A percentile compares a stretch with the other conserved stretches of the same genome.
phyloP scores from a whole-genome alignment of 2,797 vertebrate genomes.

The Pseudochirops cupreus region DNA sequence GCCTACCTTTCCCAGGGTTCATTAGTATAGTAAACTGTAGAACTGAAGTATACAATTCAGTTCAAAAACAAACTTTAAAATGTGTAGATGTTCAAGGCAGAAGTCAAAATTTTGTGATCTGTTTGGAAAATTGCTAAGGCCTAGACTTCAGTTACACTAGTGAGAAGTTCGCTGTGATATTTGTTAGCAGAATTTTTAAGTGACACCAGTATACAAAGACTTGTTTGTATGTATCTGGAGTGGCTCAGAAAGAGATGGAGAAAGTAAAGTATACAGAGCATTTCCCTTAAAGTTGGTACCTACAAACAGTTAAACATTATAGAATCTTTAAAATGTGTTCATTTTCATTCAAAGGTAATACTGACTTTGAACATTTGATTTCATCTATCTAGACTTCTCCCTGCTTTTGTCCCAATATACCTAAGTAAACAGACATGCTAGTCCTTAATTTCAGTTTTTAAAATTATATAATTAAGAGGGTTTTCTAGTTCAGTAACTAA shows the following conservation, averaged over 20 bases:
- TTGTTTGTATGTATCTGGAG: background rate
- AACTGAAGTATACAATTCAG: background rate
- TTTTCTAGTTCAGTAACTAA: background rate
- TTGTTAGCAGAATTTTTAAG: background rate
- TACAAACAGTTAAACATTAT: conserved; percentile 20
- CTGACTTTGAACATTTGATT: background rate
- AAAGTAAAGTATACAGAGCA: background rate
- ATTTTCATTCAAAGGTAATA: conserved; percentile 6
- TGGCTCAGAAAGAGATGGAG: background rate
- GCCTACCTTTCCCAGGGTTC: background rate
- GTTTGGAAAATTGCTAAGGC: background rate
- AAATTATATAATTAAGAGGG: background rate
- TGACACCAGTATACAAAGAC: background rate
- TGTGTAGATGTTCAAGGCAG: background rate
- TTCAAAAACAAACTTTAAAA: conserved; percentile 14
- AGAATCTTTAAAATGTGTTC: conserved; percentile 18
- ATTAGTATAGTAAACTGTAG: background rate
- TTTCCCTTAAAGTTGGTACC: background rate
- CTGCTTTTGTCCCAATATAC: background rate
- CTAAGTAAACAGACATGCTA: background rate
- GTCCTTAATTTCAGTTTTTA: background rate
- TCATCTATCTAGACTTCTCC: background rate
- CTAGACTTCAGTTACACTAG: background rate
- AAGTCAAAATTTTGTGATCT: background rate
- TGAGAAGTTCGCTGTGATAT: background rate